Base-by-base conservation (phyloP, 1,140 invertebrate genomes). In the Elysia chlorotica region DNA sequence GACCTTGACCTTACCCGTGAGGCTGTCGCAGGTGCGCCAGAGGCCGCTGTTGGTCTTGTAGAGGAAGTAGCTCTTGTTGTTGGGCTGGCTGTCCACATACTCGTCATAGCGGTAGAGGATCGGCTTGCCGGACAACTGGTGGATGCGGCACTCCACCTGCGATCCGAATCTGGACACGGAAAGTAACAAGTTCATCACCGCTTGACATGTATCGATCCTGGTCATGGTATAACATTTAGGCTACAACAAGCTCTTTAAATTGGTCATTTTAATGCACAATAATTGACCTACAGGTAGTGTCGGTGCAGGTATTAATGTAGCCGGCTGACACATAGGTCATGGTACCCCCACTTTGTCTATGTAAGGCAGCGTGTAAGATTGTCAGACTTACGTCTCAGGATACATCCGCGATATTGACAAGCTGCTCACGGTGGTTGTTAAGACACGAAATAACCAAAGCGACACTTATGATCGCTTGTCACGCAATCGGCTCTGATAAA, bases 21-120 rank as follows among this genome's bases (percentile, higher is more conserved):
- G 59, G 23, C 48, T 38, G 62, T 77, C 70, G 70, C 76, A 77
- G 17, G 71, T 28, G 33, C 71, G 38, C 76, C 76, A 77, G 0
- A 73, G 56, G 35, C 76, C 76, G 25, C 69, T 56, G 36, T 73
- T 63, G 6, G 69, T 62, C 17, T 62, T 61, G 48, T 75, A 75
- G 25, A 77, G 41, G 30, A 70, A 68, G 4, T 3, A 30, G 41
- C 41, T 68, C 1, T 54, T 30, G n/a, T 68, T 68, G 2, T 21
- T 68, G 10, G 25, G 4, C 6, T 30, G 2, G 48, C 30, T 33
- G 35, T 33, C 31, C 25, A 5, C 14, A 23, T 48, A 56, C 31
- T 68, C 41, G 41, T 54, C 48, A 21, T 54, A 56, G 14, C 66
- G 41, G 41, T 33, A 38, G 4, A 68, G 48, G 17, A 36, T 23